Conservation (phyloP, 2,888 invertebrate genomes). For the Drosophila helvetica region DNA sequence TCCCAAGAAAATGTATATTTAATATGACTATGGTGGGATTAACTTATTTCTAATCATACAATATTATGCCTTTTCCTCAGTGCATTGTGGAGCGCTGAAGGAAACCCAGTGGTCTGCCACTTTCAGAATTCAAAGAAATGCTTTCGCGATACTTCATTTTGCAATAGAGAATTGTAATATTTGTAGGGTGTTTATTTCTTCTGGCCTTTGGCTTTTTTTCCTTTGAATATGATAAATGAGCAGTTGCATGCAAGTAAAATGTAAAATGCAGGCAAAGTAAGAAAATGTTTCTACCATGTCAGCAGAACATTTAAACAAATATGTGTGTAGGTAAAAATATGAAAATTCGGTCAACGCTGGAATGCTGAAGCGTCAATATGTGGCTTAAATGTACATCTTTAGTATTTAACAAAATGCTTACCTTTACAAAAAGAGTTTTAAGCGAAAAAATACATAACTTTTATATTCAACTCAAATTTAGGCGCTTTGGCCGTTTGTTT, state of each 20-base stretch:
- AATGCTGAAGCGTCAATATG: constrained; percentile 37
- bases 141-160: too few species aligned
- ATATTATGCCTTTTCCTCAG: too few species aligned
- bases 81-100: too few species aligned
- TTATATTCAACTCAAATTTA: background rate
- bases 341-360: constrained; percentile 29
- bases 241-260: background rate
- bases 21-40: too few species aligned
- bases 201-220: background rate
- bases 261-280: background rate
- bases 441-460: background rate
- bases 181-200: background rate
- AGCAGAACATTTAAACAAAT: background rate
- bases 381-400: background rate
- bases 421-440: background rate
- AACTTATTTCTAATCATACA: too few species aligned
- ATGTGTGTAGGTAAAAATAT: constrained; percentile 9
- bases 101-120: too few species aligned
- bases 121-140: too few species aligned
- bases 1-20: too few species aligned
- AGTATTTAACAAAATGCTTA: background rate
- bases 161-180: background rate
- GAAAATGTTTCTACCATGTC: background rate
- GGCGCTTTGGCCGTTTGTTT: too few species aligned
- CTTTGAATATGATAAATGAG: background rate